phyloP scores from a whole-genome alignment of 2,888 invertebrate genomes.

The Marasmarcha lunaedactyla region DNA sequence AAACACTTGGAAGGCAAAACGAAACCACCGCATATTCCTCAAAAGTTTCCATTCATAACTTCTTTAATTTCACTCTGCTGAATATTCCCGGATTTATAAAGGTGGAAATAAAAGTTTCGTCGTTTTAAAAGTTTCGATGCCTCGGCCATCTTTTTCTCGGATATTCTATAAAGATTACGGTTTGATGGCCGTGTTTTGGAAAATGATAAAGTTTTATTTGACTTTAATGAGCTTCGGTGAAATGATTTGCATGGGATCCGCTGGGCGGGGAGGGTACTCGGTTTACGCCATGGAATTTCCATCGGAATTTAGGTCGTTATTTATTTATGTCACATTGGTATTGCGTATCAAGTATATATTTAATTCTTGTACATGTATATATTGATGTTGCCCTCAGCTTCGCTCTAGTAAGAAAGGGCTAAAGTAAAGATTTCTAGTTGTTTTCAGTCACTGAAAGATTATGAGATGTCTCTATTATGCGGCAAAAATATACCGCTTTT shows the following conservation, averaged over 20 bases:
- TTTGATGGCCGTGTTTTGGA: background rate
- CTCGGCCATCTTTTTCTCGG: constrained; percentile 7
- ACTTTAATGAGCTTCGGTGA: background rate
- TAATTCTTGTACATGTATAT: too few relatives aligned
- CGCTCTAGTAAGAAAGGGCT: too few relatives aligned
- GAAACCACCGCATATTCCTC: constrained; percentile 9
- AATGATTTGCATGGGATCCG: background rate
- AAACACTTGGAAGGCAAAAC: constrained; percentile 12
- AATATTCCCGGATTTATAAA: constrained; percentile 11
- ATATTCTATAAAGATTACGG: background rate
- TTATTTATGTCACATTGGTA: too few relatives aligned
- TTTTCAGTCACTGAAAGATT: too few relatives aligned
- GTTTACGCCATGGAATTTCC: too few relatives aligned
- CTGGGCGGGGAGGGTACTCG: too few relatives aligned
- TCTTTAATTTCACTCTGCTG: constrained; percentile 15
- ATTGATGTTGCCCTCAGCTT: too few relatives aligned
- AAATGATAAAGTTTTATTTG: constrained; percentile 1
- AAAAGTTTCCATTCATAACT: constrained; percentile 15
- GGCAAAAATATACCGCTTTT: too few relatives aligned
- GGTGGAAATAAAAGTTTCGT: constrained; percentile 7
- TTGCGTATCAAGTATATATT: too few relatives aligned
- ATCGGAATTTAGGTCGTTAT: too few relatives aligned
- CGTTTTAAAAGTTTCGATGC: constrained; percentile 4
- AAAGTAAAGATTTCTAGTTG: too few relatives aligned
- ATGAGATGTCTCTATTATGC: too few relatives aligned